Base-by-base conservation (phyloP, 2,888 invertebrate genomes). In the Anticlea derivata region DNA sequence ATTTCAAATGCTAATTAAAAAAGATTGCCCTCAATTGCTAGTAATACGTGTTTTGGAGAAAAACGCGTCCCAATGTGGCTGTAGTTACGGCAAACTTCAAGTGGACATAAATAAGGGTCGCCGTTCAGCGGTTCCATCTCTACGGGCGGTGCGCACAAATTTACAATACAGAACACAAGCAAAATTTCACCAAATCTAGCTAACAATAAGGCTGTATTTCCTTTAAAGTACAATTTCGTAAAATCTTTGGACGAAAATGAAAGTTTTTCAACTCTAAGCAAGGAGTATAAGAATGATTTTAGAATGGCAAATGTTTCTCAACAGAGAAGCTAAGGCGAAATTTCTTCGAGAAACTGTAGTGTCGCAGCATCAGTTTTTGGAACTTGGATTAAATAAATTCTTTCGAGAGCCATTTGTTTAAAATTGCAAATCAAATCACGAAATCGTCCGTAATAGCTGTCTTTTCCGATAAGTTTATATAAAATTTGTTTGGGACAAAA, bases 41-140 rank as follows among this genome's bases (percentile, higher is more conserved):
- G 66, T 57, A 66, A 68, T 70, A 69, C 72, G 73, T 76, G 74
- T 76, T 78, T 79, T 73, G 73, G 67, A 78, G 78, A 82, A 78
- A 76, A 70, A 71, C 63, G 65, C 65, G 74, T 68, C 71, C 73
- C 73, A 68, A 70, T 73, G 74, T 76, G 74, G 70, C 75, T 77
- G 79, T 81, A 80, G 78, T 73, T 82, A 78, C 78, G 73, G 73
- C 78, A 77, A 88, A 86, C 84, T 88, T 86, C 80, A 84, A 88
- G 86, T 85, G 87, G 85, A 85, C 86, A 86, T 89, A 89, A 89
- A 89, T 88, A 90, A 88, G 81, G 84, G 81, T 75, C 82, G 80
- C 84, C 86, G 87, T 88, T 86, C 78, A 82, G 82, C 76, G 80
- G 83, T 82, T 79, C 79, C 80, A 80, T 80, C 86, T 78, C 80